A percentile compares a stretch with the other conserved stretches of the same genome.
Evolutionary conservation across 2,797 vertebrate genomes (phyloP).

Genomic region (Iguana delicatissima): DNA sequence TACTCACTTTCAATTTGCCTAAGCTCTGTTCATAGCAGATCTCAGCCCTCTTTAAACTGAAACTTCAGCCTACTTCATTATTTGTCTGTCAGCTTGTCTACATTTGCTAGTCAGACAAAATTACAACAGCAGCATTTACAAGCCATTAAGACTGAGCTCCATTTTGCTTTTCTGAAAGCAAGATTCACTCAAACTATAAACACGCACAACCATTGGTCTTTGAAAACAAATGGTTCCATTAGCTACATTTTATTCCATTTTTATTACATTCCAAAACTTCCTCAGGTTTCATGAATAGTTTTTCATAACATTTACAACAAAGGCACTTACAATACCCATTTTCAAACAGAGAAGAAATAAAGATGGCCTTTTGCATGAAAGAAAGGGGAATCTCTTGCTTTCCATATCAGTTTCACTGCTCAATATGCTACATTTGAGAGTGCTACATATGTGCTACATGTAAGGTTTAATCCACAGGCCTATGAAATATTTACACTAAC

Average conservation of each 20-base stretch:
- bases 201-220: conserved; percentile 7
- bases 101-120: background rate
- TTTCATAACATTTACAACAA: conserved; percentile 23
- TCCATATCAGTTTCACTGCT: background rate
- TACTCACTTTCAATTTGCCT: too few species aligned
- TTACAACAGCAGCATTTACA: background rate
- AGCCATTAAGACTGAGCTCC: conserved; percentile 29
- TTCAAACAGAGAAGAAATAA: conserved; percentile 9
- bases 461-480: background rate
- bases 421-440: background rate
- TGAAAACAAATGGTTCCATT: background rate
- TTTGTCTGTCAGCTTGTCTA: too few species aligned
- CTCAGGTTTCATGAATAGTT: background rate
- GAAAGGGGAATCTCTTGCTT: background rate
- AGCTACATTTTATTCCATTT: accelerated
- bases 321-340: background rate
- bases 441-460: too few species aligned
- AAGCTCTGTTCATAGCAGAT: background rate
- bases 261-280: conserved; percentile 18
- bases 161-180: background rate
- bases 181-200: conserved; percentile 35
- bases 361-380: background rate
- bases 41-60: background rate
- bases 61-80: background rate
- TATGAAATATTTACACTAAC: background rate